phyloP scores from a whole-genome alignment of 1,140 invertebrate genomes.

The Drosophila nikananu region DNA sequence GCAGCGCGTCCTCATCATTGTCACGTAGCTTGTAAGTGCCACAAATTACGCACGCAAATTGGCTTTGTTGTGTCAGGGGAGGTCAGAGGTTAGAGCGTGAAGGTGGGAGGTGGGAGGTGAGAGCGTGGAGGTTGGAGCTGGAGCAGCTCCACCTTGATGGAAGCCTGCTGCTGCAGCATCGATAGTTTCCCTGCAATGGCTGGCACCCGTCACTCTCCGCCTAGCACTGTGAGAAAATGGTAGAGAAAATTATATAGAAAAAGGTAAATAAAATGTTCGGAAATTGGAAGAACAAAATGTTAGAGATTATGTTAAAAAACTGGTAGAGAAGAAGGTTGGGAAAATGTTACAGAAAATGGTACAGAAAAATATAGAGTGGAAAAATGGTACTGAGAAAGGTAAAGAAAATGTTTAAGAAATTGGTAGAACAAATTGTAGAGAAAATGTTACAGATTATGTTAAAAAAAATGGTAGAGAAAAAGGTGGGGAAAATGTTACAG shows the following conservation, averaged over 20 bases:
- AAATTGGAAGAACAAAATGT: not conserved
- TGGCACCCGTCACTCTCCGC: slow-evolving; percentile 15
- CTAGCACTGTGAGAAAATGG: not conserved
- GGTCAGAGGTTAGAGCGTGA: slow-evolving; percentile 1
- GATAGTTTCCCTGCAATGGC: slow-evolving; percentile 48
- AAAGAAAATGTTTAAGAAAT: not conserved
- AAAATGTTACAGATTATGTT: not conserved
- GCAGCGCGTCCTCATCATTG: slow-evolving; percentile 34
- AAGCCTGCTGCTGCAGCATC: slow-evolving; percentile 27
- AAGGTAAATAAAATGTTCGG: not conserved
- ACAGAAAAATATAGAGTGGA: too few relatives aligned
- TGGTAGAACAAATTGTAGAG: not conserved
- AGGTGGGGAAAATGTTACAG: not conserved
- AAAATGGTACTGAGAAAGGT: too few relatives aligned
- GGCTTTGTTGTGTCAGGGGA: slow-evolving; percentile 65
- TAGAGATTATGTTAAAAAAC: not conserved
- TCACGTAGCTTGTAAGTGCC: slow-evolving; percentile 79
- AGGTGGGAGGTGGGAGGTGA: not conserved
- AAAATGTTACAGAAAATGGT: not conserved
- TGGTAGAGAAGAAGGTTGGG: not conserved
- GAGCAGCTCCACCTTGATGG: not conserved
- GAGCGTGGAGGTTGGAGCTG: not conserved
- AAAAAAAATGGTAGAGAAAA: not conserved
- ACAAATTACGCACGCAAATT: slow-evolving; percentile 83
- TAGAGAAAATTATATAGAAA: not conserved